Evolutionary conservation across 1,140 invertebrate genomes (phyloP).

Genomic region (Stenopsyche tienmushanensis): DNA sequence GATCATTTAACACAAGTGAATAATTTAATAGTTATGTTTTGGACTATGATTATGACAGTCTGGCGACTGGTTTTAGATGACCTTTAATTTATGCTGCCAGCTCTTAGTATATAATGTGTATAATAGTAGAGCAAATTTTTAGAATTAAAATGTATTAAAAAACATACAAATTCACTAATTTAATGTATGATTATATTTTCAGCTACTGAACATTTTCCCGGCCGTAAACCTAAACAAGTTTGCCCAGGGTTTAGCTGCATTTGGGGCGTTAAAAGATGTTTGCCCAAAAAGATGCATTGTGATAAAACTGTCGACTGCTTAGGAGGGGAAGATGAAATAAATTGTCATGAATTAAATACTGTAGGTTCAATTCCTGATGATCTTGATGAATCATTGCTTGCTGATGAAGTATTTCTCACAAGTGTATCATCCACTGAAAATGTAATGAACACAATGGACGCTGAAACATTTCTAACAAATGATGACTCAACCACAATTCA

Average conservation of each 20-base stretch:
- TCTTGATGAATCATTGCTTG: constrained; percentile 38
- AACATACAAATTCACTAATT: too few relatives aligned
- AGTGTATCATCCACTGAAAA: background rate
- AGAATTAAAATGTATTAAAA: constrained; percentile 6
- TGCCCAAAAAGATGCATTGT: constrained; percentile 65
- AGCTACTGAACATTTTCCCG: constrained; percentile 53
- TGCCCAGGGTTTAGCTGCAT: constrained; percentile 72
- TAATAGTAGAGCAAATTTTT: background rate
- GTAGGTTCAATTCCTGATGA: constrained; percentile 40
- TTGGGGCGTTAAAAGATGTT: constrained; percentile 63
- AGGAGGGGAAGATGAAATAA: constrained; percentile 72
- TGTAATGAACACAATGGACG: background rate
- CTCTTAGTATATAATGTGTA: too few relatives aligned
- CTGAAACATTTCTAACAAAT: constrained; percentile 6
- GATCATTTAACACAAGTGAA: background rate
- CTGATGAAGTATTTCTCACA: too few relatives aligned
- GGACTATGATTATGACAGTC: too few relatives aligned
- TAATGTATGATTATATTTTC: constrained; percentile 44
- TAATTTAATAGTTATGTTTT: background rate
- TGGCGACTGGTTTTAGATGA: too few relatives aligned
- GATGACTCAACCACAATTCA: too few relatives aligned
- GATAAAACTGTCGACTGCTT: constrained; percentile 74
- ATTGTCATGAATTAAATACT: constrained; percentile 53
- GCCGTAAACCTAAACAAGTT: constrained; percentile 56
- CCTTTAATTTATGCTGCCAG: too few relatives aligned